phyloP scores from a whole-genome alignment of 1,140 invertebrate species.

The Diorhabda sublineata region DNA sequence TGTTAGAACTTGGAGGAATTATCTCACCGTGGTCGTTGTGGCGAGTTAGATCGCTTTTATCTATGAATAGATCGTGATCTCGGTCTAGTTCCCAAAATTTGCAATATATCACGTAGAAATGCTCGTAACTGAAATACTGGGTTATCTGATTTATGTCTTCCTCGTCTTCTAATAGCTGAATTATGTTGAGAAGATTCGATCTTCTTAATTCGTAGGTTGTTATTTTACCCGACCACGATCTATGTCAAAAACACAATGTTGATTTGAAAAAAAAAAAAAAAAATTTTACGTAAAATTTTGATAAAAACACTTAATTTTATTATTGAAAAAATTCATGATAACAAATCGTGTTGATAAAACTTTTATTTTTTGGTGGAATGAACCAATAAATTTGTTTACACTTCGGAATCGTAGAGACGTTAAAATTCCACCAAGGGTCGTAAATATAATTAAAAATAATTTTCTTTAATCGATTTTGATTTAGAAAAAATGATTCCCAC shows the following conservation, averaged over 20 bases:
- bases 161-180: constrained; percentile 78
- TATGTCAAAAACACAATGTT: constrained; percentile 28
- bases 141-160: constrained; percentile 98
- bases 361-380: no score
- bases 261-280: no score
- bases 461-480: no score
- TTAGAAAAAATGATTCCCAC: no score
- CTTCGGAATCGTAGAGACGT: no score
- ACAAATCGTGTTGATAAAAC: no score
- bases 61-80: constrained; percentile 96
- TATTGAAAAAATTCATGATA: no score
- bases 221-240: constrained; percentile 94
- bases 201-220: constrained; percentile 83
- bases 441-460: no score
- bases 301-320: no score
- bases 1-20: background rate
- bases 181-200: constrained; percentile 80
- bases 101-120: constrained; percentile 99
- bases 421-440: no score
- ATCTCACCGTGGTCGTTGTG: constrained; percentile 91
- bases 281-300: no score
- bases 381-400: no score
- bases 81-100: constrained; percentile 99
- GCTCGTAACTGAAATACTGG: constrained; percentile 98
- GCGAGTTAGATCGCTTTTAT: constrained; percentile 86